Conservation (phyloP, 2,113 vertebrate genomes). For the Cynocephalus volans region DNA sequence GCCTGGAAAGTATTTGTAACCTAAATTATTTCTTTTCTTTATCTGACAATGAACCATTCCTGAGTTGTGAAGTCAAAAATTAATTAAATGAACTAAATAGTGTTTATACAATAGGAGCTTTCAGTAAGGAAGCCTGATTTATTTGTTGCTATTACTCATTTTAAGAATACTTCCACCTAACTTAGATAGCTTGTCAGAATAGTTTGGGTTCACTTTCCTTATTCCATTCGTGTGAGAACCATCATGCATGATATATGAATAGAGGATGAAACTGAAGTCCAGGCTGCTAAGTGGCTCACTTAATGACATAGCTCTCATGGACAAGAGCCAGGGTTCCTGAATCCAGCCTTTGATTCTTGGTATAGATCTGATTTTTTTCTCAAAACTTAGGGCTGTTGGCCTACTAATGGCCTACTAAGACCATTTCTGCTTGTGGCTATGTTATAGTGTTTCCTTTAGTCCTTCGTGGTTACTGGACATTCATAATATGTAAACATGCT, state of each 20-base stretch:
- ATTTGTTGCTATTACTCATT: not conserved
- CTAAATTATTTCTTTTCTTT: conserved; percentile 19
- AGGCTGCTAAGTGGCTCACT: not conserved
- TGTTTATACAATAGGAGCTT: not conserved
- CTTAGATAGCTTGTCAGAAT: not conserved
- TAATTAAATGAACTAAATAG: conserved; percentile 12
- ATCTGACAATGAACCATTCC: not conserved
- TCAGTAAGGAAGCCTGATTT: not conserved
- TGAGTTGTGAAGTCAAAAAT: conserved; percentile 19
- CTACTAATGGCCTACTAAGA: not conserved
- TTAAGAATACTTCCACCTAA: not conserved
- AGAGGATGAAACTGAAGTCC: not conserved
- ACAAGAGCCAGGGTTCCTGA: not conserved
- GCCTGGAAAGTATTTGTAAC: not conserved
- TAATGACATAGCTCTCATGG: not conserved
- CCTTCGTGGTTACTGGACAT: not conserved
- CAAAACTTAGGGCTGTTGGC: not conserved
- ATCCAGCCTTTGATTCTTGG: not conserved
- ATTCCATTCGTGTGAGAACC: not conserved
- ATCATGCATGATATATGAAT: not conserved
- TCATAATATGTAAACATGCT: not conserved
- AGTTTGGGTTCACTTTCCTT: not conserved
- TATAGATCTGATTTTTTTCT: not conserved
- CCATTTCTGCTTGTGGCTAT: not conserved
- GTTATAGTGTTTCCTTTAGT: not conserved